Percentiles rank a stretch among this genome's conserved stretches.
phyloP scores from a whole-genome alignment of 2,113 vertebrate species.

The Rhizomys pruinosus region DNA sequence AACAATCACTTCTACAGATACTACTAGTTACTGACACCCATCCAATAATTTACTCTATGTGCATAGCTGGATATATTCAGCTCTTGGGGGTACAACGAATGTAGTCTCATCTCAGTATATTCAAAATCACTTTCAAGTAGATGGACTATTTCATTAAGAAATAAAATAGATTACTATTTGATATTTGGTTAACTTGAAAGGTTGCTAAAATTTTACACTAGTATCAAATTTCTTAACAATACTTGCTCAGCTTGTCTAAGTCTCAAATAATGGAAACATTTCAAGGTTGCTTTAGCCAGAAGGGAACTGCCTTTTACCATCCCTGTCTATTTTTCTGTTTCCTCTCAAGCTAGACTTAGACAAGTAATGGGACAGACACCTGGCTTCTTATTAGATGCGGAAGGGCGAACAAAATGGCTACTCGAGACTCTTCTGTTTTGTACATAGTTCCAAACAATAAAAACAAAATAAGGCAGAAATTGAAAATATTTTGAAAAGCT shows the following conservation, averaged over 20 bases:
- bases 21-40: slow-evolving; percentile 24
- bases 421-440: neutral
- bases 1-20: slow-evolving; percentile 35
- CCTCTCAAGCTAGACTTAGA: neutral
- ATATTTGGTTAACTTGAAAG: slow-evolving; percentile 19
- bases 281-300: neutral
- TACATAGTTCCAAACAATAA: slow-evolving; percentile 2
- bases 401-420: neutral
- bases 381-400: slow-evolving; percentile 2
- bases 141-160: slow-evolving; percentile 29
- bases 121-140: slow-evolving; percentile 20
- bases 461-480: slow-evolving; percentile 24
- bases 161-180: slow-evolving; percentile 26
- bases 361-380: neutral
- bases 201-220: slow-evolving; percentile 15
- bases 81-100: neutral
- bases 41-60: slow-evolving; percentile 32
- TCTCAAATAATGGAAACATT: neutral
- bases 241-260: neutral
- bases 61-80: neutral
- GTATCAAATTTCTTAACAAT: slow-evolving; percentile 41
- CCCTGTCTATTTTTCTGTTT: neutral
- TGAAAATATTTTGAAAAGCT: slow-evolving; percentile 5
- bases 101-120: slow-evolving; percentile 14
- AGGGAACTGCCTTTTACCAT: neutral